Base-by-base conservation (phyloP, 2,797 vertebrate genomes). In the Simalia tracyae region DNA sequence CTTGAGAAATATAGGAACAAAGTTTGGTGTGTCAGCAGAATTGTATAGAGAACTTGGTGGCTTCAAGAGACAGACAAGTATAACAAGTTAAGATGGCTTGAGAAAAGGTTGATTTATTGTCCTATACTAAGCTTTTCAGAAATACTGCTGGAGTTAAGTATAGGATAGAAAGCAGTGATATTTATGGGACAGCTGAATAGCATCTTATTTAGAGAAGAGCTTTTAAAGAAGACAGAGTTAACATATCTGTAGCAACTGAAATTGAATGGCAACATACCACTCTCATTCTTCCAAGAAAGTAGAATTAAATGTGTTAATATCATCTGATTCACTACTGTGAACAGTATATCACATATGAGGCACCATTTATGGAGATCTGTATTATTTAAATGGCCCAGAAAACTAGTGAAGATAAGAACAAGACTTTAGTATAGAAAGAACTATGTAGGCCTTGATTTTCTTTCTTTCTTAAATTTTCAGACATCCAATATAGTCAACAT, bases 291-390 rank as follows among this genome's bases (percentile, higher is more conserved):
- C 84, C 92, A 88, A 5, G 56, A 46, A 91, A 93, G 91, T 26
- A 64, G 54, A 86, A 90, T 93, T 93, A 85, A 84, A 94, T 84
- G 90, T 85, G 76, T 93, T 96, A 96, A 93, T n/a, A 94, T 87
- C 95, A 86, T 63, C 93, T 86, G 91, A 91, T 94, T 92, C 88
- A 92, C 19, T 1, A 0, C 61, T 91, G 72, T 91, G 84, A 93
- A 93, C 86, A 36, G 36, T 36, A 36, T 36, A 36, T 94, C 88
- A 91, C 89, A 93, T 90, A 93, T 89, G 3, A 2, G 68, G 31
- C 90, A n/a, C 64, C 94, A 87, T 56, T 96, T 92, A 60, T 66
- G 72, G 72, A 93, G 86, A 56, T 87, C 84, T 92, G 56, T 31
- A 9, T 94, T 93, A 63, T 89, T 42, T 9, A 54, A 92, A 68